Percentiles rank a stretch among this genome's conserved stretches.
Conservation (phyloP, 1,140 invertebrate genomes). For the Leguminivora glycinivorella region DNA sequence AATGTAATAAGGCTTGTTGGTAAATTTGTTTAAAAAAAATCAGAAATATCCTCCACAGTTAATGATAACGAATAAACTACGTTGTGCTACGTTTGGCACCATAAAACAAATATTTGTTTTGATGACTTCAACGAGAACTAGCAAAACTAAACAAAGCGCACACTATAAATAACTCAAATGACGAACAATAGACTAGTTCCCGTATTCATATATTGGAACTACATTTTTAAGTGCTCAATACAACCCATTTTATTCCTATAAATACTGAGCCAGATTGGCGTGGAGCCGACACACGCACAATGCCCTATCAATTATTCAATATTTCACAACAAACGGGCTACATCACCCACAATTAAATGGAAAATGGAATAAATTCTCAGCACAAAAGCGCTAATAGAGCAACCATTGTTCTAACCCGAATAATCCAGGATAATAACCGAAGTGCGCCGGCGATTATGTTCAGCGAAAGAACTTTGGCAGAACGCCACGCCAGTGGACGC, state of each 20-base stretch:
- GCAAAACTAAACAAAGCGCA: no score
- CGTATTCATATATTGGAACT: background rate
- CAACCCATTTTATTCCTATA: background rate
- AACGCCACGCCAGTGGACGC: conserved; percentile 39
- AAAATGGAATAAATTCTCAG: conserved; percentile 6
- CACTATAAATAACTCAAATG: no score
- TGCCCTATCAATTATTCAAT: conserved; percentile 6
- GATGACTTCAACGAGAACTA: no score
- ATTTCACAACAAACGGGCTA: conserved; percentile 12
- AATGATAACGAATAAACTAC: no score
- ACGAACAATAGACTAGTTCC: background rate
- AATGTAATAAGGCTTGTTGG: no score
- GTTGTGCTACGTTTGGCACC: no score
- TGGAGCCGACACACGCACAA: background rate
- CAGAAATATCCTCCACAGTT: no score
- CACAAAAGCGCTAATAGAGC: conserved; percentile 20
- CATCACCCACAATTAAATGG: conserved; percentile 19
- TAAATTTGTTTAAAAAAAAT: no score
- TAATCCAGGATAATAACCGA: conserved; percentile 25
- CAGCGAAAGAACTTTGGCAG: conserved; percentile 32
- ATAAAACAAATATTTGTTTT: no score
- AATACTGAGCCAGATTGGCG: conserved; percentile 2
- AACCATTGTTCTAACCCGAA: conserved; percentile 9
- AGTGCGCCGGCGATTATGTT: conserved; percentile 35
- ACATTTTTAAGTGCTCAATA: background rate